phyloP scores from a whole-genome alignment of 2,113 vertebrate genomes.

The Pimephales promelas region DNA sequence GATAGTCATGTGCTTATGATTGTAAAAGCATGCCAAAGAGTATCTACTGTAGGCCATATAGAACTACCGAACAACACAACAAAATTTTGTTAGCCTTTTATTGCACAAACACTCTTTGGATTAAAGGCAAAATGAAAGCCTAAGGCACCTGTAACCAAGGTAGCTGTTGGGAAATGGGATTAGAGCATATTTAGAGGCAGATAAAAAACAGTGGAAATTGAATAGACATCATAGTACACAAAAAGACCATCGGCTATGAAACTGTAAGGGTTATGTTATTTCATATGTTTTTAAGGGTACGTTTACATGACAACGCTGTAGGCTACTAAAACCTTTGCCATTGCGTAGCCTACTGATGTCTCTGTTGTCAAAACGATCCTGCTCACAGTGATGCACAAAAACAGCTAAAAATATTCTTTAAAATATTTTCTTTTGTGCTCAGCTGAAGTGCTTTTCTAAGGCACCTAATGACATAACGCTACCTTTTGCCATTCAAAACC shows the following conservation, averaged over 20 bases:
- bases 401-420: too few species aligned
- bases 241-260: not conserved
- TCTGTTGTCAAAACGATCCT: too few species aligned
- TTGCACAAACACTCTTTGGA: not conserved
- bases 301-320: too few species aligned
- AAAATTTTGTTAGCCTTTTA: not conserved
- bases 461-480: not conserved
- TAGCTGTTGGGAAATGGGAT: conserved; percentile 1
- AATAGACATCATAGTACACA: not conserved
- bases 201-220: not conserved
- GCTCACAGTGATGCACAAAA: too few species aligned
- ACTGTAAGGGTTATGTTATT: not conserved
- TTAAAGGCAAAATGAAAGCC: not conserved
- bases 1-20: not conserved
- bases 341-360: too few species aligned
- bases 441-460: not conserved
- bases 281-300: too few species aligned
- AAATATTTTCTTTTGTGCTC: too few species aligned
- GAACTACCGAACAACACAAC: not conserved
- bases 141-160: conserved; percentile 8
- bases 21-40: not conserved
- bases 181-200: conserved; percentile 9
- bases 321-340: too few species aligned
- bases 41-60: not conserved
- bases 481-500: not conserved